Percentiles rank a stretch among this genome's conserved stretches.
phyloP scores from a whole-genome alignment of 1,140 invertebrate genomes.

The Colletes latitarsis region DNA sequence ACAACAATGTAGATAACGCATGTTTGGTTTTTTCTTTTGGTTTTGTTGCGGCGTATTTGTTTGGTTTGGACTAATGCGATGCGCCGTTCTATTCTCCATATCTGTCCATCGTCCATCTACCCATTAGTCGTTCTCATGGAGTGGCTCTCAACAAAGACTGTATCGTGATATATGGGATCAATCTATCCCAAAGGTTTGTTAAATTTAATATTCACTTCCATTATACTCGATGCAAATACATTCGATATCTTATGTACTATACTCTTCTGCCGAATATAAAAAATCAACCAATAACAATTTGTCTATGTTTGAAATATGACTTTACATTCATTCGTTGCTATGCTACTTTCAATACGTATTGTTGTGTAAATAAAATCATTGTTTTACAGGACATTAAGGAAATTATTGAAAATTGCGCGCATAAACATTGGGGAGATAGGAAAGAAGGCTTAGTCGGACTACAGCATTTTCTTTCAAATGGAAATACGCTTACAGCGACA shows the following conservation, averaged over 20 bases:
- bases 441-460: constrained; percentile 95
- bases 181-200: constrained; percentile 82
- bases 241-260: constrained; percentile 15
- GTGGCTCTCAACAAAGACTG: constrained; percentile 89
- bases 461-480: constrained; percentile 87
- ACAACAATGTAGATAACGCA: constrained; percentile 68
- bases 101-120: constrained; percentile 70
- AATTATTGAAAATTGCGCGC: constrained; percentile 93
- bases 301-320: background rate
- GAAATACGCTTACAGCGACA: constrained; percentile 85
- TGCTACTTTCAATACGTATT: background rate
- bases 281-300: background rate
- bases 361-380: background rate
- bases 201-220: constrained; percentile 55
- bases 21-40: constrained; percentile 73
- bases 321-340: constrained; percentile 8
- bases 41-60: constrained; percentile 75
- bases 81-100: constrained; percentile 66
- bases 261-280: background rate
- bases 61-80: constrained; percentile 76
- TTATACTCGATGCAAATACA: constrained; percentile 23
- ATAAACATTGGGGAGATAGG: constrained; percentile 94
- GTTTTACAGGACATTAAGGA: constrained; percentile 90
- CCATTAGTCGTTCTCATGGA: constrained; percentile 88
- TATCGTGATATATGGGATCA: constrained; percentile 85